Conservation (phyloP, 2,888 invertebrate genomes). For the Luperina testacea region DNA sequence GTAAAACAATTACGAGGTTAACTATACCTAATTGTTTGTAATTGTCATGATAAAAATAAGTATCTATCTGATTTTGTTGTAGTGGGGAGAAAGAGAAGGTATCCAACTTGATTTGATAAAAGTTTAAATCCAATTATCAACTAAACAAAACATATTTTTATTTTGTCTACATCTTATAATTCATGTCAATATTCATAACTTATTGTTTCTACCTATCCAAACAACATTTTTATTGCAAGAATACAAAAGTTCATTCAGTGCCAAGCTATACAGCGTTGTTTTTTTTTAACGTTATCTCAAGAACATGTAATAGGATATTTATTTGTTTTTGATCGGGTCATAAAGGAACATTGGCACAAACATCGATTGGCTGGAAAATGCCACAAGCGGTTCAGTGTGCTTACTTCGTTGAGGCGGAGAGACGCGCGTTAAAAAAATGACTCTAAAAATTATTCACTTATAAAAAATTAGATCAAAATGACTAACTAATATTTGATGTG, state of each 20-base stretch:
- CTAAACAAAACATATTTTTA: conserved; percentile 14
- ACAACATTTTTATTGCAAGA: conserved; percentile 12
- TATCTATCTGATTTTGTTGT: too few relatives aligned
- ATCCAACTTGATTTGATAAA: too few relatives aligned
- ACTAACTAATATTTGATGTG: neutral
- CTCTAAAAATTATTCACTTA: neutral
- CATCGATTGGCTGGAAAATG: conserved; percentile 65
- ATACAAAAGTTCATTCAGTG: conserved; percentile 7
- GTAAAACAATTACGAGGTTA: too few relatives aligned
- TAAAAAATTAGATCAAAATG: neutral
- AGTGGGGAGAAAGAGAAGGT: too few relatives aligned
- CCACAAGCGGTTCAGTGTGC: conserved; percentile 47
- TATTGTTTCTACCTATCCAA: conserved; percentile 4
- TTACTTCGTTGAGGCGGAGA: neutral
- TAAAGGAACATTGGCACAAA: conserved; percentile 42
- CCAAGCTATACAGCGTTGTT: conserved; percentile 36
- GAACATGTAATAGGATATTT: conserved; percentile 48
- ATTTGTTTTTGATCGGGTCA: conserved; percentile 39
- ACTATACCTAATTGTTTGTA: too few relatives aligned
- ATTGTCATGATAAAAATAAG: too few relatives aligned
- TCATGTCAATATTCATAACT: neutral
- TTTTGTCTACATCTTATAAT: conserved; percentile 28
- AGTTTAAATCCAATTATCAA: too few relatives aligned
- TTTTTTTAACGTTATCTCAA: conserved; percentile 56
- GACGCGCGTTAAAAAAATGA: conserved; percentile 36